Conservation (phyloP, 2,797 vertebrate genomes). For the Anguilla marmorata region DNA sequence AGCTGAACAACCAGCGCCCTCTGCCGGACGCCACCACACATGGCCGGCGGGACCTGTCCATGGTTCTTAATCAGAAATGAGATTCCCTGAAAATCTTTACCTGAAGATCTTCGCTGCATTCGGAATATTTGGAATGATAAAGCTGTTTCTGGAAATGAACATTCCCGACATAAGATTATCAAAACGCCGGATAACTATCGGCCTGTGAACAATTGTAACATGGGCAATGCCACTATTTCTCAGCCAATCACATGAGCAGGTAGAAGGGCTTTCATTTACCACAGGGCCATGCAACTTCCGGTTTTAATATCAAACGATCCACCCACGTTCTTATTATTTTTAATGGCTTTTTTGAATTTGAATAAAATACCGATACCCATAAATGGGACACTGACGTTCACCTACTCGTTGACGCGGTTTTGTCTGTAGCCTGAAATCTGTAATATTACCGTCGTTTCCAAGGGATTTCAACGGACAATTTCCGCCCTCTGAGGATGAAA, state of each 20-base stretch:
- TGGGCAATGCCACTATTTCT: not conserved
- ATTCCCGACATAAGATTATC: no score
- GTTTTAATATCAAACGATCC: not conserved
- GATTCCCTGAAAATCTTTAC: not conserved
- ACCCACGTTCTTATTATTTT: not conserved
- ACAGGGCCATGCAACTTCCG: not conserved
- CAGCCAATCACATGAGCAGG: not conserved
- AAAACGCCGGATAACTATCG: no score
- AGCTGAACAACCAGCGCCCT: not conserved
- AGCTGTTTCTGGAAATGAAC: not conserved
- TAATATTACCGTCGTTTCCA: not conserved
- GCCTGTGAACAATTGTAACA: not conserved
- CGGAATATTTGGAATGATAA: not conserved
- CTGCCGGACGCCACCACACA: not conserved
- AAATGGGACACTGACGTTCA: not conserved
- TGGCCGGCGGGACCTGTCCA: not conserved
- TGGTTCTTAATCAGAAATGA: slow-evolving; percentile 13
- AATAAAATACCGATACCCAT: not conserved
- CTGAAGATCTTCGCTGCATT: not conserved
- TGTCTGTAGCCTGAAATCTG: not conserved
- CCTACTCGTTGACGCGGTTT: not conserved
- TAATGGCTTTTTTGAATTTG: not conserved
- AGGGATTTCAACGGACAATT: not conserved
- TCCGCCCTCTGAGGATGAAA: not conserved
- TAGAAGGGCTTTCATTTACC: not conserved